Percentiles rank a stretch among this genome's conserved stretches.
Evolutionary conservation across 1,140 invertebrate genomes (phyloP).

Genomic region (Acromyrmex heyeri): DNA sequence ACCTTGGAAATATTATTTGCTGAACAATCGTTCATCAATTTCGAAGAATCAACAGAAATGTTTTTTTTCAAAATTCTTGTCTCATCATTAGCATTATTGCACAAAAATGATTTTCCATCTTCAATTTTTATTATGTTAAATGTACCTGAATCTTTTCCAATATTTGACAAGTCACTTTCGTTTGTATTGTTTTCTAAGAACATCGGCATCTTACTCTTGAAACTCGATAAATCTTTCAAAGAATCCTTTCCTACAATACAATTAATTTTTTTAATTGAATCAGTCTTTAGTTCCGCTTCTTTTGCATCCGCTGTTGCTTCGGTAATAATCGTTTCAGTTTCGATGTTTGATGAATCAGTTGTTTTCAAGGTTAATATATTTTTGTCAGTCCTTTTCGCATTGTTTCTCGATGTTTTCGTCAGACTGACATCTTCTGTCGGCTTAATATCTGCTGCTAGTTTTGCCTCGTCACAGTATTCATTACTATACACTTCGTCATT

Average conservation of each 20-base stretch:
- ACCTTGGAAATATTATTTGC: neutral
- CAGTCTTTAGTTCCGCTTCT: neutral
- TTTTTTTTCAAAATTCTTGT: constrained; percentile 18
- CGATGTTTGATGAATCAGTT: neutral
- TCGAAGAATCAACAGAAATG: neutral
- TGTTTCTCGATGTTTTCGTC: neutral
- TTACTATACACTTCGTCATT: constrained; percentile 21
- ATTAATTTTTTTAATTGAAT: neutral
- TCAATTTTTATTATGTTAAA: neutral
- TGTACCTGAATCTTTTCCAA: neutral
- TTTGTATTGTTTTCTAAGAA: neutral
- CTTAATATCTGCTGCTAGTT: neutral
- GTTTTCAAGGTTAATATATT: neutral
- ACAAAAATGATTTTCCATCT: neutral
- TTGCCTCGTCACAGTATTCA: neutral
- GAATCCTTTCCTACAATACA: neutral
- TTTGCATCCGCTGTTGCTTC: neutral
- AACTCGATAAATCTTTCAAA: neutral
- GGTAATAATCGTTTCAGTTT: neutral
- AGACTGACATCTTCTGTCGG: neutral
- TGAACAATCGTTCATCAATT: neutral
- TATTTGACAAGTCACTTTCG: neutral
- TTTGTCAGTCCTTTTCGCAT: neutral
- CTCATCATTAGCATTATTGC: neutral
- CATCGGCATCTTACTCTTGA: constrained; percentile 1